Base-by-base conservation (phyloP, 2,888 invertebrate genomes). In the Spisula subtruncata region DNA sequence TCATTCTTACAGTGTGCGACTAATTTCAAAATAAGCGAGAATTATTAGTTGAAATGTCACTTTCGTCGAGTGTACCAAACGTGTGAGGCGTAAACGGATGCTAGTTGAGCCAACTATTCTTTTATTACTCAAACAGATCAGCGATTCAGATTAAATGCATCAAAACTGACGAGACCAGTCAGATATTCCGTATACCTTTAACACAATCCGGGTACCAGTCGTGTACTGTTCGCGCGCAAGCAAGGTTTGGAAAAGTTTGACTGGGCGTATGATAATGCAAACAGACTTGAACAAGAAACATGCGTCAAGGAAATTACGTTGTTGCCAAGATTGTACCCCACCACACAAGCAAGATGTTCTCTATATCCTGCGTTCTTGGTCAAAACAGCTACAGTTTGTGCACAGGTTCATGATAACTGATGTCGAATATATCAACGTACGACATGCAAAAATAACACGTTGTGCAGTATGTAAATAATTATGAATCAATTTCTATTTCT, bases 101-200 rank as follows among this genome's bases (percentile, higher is more conserved):
- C 29, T 75, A 10, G 32, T 12, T 25, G 35, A 35, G 75, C 32
- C 14, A 75, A 75, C n/a, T 75, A 75, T 35, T 32, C 32, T 32
- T 75, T 75, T 75, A 75, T 75, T 75, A 16, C 75, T 35, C 35
- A 32, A 25, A 75, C 16, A 75, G 75, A 75, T 75, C 35, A 35
- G 29, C 12, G 29, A 35, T 75, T 8, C 32, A 75, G 75, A 75
- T 75, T 35, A 75, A 35, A 75, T 35, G 29, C 35, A 75, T 75
- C 35, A 18, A 32, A 35, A 35, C 32, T 75, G 75, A 75, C 16
- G 35, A 75, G 18, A 14, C 16, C 20, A 32, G 75, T 14, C 75
- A 75, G 75, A 32, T 75, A 75, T 32, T 75, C 75, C 75, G 25
- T 75, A 14, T 35, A 75, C 75, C 75, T 35, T 75, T 75, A 32